phyloP scores from a whole-genome alignment of 2,888 invertebrate genomes.

The Cerastoderma edule region DNA sequence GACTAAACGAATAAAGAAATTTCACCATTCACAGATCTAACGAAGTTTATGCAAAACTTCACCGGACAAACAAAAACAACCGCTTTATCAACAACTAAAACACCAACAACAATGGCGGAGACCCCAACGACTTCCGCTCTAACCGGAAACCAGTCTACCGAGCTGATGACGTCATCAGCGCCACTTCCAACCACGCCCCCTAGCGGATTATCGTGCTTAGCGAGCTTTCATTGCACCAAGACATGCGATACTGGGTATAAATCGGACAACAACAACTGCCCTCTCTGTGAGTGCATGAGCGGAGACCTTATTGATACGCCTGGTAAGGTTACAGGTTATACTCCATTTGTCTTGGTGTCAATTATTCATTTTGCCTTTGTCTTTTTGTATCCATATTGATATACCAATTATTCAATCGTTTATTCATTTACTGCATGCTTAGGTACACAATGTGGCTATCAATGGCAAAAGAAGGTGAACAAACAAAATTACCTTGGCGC shows the following conservation, averaged over 20 bases:
- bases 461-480: too few relatives aligned
- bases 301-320: conserved; percentile 23
- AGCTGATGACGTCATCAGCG: neutral
- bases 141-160: neutral
- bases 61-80: conserved; percentile 20
- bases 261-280: conserved; percentile 52
- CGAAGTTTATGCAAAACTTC: conserved; percentile 28
- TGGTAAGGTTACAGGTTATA: too few relatives aligned
- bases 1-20: too few relatives aligned
- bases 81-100: neutral
- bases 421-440: too few relatives aligned
- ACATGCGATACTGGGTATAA: conserved; percentile 57
- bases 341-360: too few relatives aligned
- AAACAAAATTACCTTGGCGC: too few relatives aligned
- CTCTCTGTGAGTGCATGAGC: conserved; percentile 57
- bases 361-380: too few relatives aligned
- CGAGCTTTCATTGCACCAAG: conserved; percentile 52
- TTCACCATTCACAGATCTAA: conserved; percentile 23
- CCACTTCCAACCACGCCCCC: neutral
- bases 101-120: neutral
- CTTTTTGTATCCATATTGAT: too few relatives aligned
- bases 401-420: too few relatives aligned
- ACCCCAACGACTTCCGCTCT: neutral
- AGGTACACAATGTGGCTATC: too few relatives aligned
- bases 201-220: conserved; percentile 29